phyloP scores from a whole-genome alignment of 2,113 vertebrate species.

The Carassius auratus region DNA sequence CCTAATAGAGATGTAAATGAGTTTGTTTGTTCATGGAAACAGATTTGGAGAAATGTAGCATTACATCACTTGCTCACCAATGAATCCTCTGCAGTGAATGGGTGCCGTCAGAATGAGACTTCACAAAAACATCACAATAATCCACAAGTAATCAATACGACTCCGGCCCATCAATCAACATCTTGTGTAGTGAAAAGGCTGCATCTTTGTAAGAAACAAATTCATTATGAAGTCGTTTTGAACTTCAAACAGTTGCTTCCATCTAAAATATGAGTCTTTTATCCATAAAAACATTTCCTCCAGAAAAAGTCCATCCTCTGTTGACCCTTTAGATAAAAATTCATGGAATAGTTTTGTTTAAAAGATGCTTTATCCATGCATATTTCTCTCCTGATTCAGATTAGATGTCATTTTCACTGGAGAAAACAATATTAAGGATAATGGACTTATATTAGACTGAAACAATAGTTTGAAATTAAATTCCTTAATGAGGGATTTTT shows the following conservation, averaged over 20 bases:
- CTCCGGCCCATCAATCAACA: neutral
- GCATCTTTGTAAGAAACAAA: too few species aligned
- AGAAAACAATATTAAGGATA: too few species aligned
- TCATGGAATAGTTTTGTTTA: too few species aligned
- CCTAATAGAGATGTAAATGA: neutral
- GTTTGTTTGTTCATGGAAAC: neutral
- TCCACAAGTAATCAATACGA: neutral
- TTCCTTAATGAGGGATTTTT: neutral
- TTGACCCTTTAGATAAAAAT: too few species aligned
- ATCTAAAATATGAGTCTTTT: too few species aligned
- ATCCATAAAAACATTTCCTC: too few species aligned
- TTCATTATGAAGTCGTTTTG: too few species aligned
- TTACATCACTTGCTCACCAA: neutral
- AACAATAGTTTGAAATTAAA: neutral
- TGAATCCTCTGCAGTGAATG: neutral
- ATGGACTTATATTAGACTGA: neutral
- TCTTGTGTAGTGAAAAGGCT: neutral
- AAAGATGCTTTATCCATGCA: too few species aligned
- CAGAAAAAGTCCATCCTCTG: too few species aligned
- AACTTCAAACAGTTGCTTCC: too few species aligned
- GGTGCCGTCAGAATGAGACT: neutral
- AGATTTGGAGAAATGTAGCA: neutral
- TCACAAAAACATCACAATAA: neutral
- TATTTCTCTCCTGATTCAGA: too few species aligned
- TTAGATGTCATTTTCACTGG: too few species aligned